Conservation (phyloP, 2,888 invertebrate species). For the Dione juno region DNA sequence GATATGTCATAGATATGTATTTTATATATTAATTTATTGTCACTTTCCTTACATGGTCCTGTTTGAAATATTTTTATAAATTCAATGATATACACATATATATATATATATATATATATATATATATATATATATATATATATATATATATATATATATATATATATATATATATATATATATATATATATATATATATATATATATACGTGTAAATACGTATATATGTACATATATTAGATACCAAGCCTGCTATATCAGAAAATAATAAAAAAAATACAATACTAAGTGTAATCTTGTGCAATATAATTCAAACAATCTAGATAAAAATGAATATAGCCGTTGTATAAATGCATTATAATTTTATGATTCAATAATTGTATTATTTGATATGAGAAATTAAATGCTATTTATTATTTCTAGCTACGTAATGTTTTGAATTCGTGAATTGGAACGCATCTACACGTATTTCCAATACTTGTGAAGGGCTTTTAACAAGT, state of each 20-base stretch:
- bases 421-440: neutral
- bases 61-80: neutral
- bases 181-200: too few relatives aligned
- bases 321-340: neutral
- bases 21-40: constrained; percentile 10
- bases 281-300: neutral
- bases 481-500: too few relatives aligned
- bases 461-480: too few relatives aligned
- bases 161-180: too few relatives aligned
- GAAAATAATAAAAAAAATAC: neutral
- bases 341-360: neutral
- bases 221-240: neutral
- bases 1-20: constrained; percentile 45
- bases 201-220: too few relatives aligned
- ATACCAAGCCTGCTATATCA: constrained; percentile 6
- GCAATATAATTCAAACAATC: neutral
- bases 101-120: too few relatives aligned
- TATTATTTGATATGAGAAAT: constrained; percentile 10
- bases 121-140: too few relatives aligned
- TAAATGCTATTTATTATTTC: neutral
- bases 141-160: too few relatives aligned
- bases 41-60: constrained; percentile 11
- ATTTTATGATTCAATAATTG: neutral
- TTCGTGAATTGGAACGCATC: too few relatives aligned
- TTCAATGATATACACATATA: neutral